Base-by-base conservation (phyloP, 2,888 invertebrate species). In the Heterodera filipjevi region DNA sequence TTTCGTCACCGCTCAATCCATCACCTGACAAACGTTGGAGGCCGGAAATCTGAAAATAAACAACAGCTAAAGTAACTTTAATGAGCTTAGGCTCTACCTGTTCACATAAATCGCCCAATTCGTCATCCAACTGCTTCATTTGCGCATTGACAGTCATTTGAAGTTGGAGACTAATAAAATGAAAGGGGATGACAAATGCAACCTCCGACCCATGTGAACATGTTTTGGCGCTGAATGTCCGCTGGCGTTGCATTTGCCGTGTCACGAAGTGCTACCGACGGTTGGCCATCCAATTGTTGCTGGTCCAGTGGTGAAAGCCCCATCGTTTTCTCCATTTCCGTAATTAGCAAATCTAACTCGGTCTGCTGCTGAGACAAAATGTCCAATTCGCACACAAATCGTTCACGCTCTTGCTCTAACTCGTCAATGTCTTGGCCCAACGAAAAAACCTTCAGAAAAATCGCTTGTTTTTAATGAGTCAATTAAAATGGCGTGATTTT, bases 71-170 rank as follows among this genome's bases (percentile, higher is more conserved):
- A 10, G 39, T 6, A 39, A 6, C 39, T 39, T 39, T 12, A 39
- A 10, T 39, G 12, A 39, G 12, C 12, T 10, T 35, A 39, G 33
- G 14, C 44, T 27, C 39, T 22, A 84, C 84, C 77, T 84, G 84
- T 64, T 83, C 80, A 53, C 77, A 82, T 32, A 84, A 66, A 30
- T 84, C 84, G n/a, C 75, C 77, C 49, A 84, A 78, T 70, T 84
- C 84, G 39, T 85, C 82, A 35, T 85, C 84, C 32, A 82, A 81
- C 30, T 83, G 81, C 68, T 84, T 84, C 59, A 85, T 70, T 72
- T 84, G 84, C 30, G 82, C 80, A 71, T 84, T 84, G 10, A 84
- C 81, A 53, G 79, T 70, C n/a, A 81, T 79, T 70, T 85, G 79
- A 32, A 85, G 76, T 64, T 84, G 82, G 77, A 83, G 78, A 12